Evolutionary conservation across 2,113 vertebrate species (phyloP).

Genomic region (Phalacrocorax brasilianus): DNA sequence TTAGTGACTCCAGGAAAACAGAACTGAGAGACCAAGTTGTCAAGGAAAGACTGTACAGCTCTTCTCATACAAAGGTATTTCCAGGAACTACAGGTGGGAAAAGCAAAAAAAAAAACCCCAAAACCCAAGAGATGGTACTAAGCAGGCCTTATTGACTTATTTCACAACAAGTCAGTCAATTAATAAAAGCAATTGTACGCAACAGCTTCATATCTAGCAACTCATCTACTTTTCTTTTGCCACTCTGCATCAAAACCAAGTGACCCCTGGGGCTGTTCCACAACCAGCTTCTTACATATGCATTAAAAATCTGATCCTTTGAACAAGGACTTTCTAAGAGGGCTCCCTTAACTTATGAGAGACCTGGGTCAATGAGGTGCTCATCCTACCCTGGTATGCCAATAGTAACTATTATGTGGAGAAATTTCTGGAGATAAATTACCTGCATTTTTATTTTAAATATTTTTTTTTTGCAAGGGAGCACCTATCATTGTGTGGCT

Average conservation of each 20-base stretch:
- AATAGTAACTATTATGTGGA: neutral
- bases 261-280: neutral
- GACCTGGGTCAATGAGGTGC: neutral
- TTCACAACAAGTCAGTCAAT: neutral
- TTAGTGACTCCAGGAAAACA: neutral
- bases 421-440: too few relatives aligned
- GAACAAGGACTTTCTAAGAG: neutral
- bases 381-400: neutral
- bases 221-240: neutral
- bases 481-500: neutral
- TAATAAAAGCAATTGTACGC: neutral
- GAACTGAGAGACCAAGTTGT: neutral
- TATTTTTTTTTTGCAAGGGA: neutral
- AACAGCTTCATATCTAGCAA: neutral
- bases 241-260: neutral
- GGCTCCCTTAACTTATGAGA: neutral
- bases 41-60: neutral
- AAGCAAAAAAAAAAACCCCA: too few relatives aligned
- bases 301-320: neutral
- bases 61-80: neutral
- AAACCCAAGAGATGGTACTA: neutral
- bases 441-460: neutral
- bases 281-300: neutral
- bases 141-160: neutral
- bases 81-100: neutral